A percentile compares a stretch with the other conserved stretches of the same genome.
phyloP scores from a whole-genome alignment of 30 jellyfish, hydroid and myxozoan genomes.

The Clytia hemisphaerica region DNA sequence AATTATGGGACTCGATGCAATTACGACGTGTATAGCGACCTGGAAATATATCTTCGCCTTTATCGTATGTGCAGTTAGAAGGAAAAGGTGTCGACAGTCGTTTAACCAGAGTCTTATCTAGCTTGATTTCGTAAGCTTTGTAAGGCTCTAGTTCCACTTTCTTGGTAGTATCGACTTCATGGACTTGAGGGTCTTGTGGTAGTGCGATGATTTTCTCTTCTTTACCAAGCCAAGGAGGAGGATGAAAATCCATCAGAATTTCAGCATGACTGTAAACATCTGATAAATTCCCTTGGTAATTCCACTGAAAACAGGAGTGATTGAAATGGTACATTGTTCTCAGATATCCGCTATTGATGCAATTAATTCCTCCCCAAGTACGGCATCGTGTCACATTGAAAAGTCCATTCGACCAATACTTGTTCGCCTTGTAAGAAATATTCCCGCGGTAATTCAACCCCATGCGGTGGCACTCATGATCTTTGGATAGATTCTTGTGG shows the following conservation, averaged over 20 bases:
- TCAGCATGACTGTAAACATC: constrained; percentile 10
- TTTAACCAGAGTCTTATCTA: constrained; percentile 5
- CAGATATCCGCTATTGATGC: neutral
- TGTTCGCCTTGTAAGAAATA: neutral
- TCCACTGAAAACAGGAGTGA: constrained; percentile 15
- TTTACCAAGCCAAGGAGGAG: neutral
- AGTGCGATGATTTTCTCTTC: neutral
- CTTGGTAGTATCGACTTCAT: constrained; percentile 1
- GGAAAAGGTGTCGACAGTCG: constrained; percentile 21
- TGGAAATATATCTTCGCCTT: constrained; percentile 11
- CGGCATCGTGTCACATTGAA: neutral
- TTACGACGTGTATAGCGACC: constrained; percentile 5
- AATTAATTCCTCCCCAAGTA: constrained; percentile 2
- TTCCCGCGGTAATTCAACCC: neutral
- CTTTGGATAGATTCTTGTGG: neutral
- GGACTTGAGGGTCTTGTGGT: constrained; percentile 3
- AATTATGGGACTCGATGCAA: constrained; percentile 11
- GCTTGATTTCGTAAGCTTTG: neutral
- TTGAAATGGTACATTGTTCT: neutral
- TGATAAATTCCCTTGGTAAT: constrained; percentile 8
- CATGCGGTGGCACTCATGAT: neutral
- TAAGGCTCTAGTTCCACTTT: neutral
- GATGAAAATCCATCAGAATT: neutral
- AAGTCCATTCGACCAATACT: neutral
- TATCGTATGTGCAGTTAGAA: constrained; percentile 7